phyloP scores from a whole-genome alignment of 2,113 vertebrate species.

The Cebidichthys violaceus region DNA sequence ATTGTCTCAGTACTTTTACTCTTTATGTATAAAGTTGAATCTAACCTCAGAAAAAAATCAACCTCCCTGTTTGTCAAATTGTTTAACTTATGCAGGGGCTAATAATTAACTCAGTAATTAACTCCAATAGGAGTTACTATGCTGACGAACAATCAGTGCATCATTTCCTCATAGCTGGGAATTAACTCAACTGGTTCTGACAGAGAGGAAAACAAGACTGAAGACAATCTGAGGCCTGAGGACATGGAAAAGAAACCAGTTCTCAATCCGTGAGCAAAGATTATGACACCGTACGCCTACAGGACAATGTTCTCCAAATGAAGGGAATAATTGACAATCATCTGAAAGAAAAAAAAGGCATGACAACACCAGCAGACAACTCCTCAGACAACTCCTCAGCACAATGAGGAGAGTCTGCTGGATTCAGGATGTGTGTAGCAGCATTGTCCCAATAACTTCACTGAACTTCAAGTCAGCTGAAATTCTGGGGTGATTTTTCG shows the following conservation, averaged over 20 bases:
- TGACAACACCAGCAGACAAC: no score
- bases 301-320: background rate
- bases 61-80: background rate
- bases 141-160: background rate
- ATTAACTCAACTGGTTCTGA: constrained; percentile 19
- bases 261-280: background rate
- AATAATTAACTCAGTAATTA: background rate
- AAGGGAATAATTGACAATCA: constrained; percentile 11
- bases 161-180: constrained; percentile 17
- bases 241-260: background rate
- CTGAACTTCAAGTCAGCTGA: constrained; percentile 71
- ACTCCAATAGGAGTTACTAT: background rate
- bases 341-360: constrained; percentile 20
- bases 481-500: constrained; percentile 62
- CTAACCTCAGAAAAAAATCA: background rate
- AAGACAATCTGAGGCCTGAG: background rate
- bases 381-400: no score
- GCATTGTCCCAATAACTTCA: constrained; percentile 58
- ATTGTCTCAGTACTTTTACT: background rate
- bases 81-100: no score
- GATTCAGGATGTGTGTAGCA: constrained; percentile 42
- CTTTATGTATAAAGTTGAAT: no score
- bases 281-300: background rate
- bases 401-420: constrained; percentile 46
- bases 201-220: constrained; percentile 3